phyloP scores from a whole-genome alignment of 2,888 invertebrate species.

The Apamea crenata region DNA sequence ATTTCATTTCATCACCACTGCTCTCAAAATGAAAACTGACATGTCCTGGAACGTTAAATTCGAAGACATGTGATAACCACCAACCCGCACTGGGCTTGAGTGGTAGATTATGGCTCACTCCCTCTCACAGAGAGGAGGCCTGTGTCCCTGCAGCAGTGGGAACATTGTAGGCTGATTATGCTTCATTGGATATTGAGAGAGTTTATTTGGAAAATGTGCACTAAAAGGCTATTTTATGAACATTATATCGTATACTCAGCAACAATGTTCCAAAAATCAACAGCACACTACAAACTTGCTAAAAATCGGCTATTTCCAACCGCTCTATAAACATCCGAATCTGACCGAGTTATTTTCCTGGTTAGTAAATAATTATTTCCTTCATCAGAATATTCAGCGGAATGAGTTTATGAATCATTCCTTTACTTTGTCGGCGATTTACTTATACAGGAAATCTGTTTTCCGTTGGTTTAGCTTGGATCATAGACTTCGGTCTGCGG shows the following conservation, averaged over 20 bases:
- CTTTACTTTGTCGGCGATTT: slow-evolving; percentile 75
- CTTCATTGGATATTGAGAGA: background rate
- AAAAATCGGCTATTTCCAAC: slow-evolving; percentile 45
- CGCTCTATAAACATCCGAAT: slow-evolving; percentile 43
- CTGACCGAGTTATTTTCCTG: slow-evolving; percentile 36
- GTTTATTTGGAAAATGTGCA: background rate
- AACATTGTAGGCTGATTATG: too few relatives aligned
- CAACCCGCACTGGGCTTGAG: too few relatives aligned
- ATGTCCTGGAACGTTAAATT: too few relatives aligned
- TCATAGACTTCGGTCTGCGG: slow-evolving; percentile 86
- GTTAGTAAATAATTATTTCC: slow-evolving; percentile 60
- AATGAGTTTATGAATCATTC: slow-evolving; percentile 70
- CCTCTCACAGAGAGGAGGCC: too few relatives aligned
- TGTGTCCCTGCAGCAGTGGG: too few relatives aligned
- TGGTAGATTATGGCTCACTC: too few relatives aligned
- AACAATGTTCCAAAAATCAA: slow-evolving; percentile 33
- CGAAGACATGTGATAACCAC: too few relatives aligned
- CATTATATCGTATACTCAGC: slow-evolving; percentile 5
- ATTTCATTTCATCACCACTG: too few relatives aligned
- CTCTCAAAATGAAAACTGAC: too few relatives aligned
- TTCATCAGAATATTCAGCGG: slow-evolving; percentile 55
- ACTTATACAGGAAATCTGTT: slow-evolving; percentile 81
- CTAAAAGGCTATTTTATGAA: background rate
- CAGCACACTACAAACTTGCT: slow-evolving; percentile 15
- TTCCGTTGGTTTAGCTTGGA: slow-evolving; percentile 83